These are phyloP conservation scores for Rallus crepitans DNA, from an alignment of 2,797 vertebrate genomes.

Conservation along the genomic window DNA sequence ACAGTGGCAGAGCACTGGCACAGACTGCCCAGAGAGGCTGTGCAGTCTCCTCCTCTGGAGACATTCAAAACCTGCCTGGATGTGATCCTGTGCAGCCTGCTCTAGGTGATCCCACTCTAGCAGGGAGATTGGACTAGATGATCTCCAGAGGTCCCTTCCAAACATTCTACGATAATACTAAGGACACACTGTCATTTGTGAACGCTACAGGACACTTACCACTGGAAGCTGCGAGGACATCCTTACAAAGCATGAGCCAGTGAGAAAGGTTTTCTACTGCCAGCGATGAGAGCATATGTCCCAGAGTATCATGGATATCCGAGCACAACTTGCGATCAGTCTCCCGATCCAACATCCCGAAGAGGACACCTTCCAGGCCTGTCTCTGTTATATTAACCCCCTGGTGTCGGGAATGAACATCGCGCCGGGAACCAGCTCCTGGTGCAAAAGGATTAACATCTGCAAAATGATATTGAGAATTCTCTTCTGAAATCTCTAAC, in stretches of 20 bases:
- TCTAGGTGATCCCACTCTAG: too few species aligned
- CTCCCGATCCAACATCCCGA: slow-evolving; percentile 97
- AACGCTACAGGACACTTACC: slow-evolving; percentile 77
- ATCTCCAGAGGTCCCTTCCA: too few species aligned
- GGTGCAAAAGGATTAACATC: slow-evolving; percentile 82
- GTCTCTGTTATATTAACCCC: slow-evolving; percentile 94
- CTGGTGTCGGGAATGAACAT: slow-evolving; percentile 75
- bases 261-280: slow-evolving; percentile 97
- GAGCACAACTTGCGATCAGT: slow-evolving; percentile 96
- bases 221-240: slow-evolving; percentile 95
- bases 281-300: slow-evolving; percentile 97
- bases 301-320: slow-evolving; percentile 97
- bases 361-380: slow-evolving; percentile 95
- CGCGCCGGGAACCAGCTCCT: slow-evolving; percentile 74
- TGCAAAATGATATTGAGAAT: slow-evolving; percentile 70
- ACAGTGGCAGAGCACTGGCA: too few species aligned
- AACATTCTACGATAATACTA: not conserved
- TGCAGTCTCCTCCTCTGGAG: too few species aligned
- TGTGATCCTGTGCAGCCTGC: too few species aligned
- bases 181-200: not conserved
- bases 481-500: not conserved
- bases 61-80: too few species aligned
- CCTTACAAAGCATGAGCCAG: slow-evolving; percentile 98
- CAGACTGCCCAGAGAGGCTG: too few species aligned
- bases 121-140: too few species aligned